Evolutionary conservation across 2,888 invertebrate genomes (phyloP).

Genomic region (Sphaerophoria taeniata): DNA sequence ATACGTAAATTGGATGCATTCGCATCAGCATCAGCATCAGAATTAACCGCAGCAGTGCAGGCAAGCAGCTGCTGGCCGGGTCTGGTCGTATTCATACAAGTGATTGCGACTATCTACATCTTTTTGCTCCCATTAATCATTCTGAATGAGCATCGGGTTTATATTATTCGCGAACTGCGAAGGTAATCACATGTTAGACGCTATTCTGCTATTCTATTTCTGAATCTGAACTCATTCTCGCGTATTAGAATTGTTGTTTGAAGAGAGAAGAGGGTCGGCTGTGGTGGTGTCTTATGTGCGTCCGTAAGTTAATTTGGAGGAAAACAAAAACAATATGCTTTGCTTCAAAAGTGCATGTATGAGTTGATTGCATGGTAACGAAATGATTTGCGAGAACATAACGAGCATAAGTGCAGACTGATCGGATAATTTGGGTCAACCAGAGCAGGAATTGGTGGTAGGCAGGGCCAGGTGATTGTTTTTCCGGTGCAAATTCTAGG

Average conservation of each 20-base stretch:
- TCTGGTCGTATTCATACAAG: neutral
- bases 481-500: conserved; percentile 34
- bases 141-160: conserved; percentile 46
- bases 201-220: conserved; percentile 55
- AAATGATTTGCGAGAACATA: conserved; percentile 47
- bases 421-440: conserved; percentile 47
- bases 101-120: conserved; percentile 13
- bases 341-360: conserved; percentile 38
- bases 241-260: conserved; percentile 7
- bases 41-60: conserved; percentile 1
- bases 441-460: conserved; percentile 1
- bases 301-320: conserved; percentile 40
- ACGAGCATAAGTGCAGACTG: conserved; percentile 45
- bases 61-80: neutral
- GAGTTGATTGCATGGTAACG: conserved; percentile 31
- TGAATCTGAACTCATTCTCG: conserved; percentile 23
- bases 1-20: conserved; percentile 74
- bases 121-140: conserved; percentile 69
- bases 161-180: conserved; percentile 27
- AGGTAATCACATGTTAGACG: conserved; percentile 67
- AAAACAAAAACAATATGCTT: conserved; percentile 7
- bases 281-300: conserved; percentile 57
- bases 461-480: conserved; percentile 37
- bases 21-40: conserved; percentile 33
- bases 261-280: neutral